Base-by-base conservation (phyloP, 2,888 invertebrate genomes). In the Epirrita christyi region DNA sequence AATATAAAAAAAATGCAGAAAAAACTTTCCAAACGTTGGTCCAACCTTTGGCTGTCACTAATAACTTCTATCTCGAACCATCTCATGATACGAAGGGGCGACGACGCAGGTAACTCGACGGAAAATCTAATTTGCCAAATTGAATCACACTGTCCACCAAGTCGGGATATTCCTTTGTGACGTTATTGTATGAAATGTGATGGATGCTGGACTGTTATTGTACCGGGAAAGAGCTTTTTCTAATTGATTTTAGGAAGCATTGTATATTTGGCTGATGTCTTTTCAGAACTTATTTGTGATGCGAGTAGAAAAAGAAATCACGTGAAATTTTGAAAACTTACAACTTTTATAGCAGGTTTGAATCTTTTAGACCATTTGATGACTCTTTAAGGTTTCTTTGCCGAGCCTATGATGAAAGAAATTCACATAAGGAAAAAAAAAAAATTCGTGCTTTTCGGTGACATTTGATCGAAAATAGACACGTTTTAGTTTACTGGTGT, bases 81-180 rank as follows among this genome's bases (percentile, higher is more conserved):
- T 74, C 70, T 69, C 69, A 62, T 65, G 74, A 75, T 64, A 61
- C 67, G 68, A 72, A 75, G 78, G 83, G 81, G 79, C 76, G 78
- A 76, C 73, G 79, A 77, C 70, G 86, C 90, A 91, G 91, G 91
- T 91, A 90, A 89, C 85, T 83, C 72, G 78, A 78, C 79, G 81
- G 85, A 83, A 88, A 89, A 91, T 90, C 86, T 88, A 87, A 91
- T 91, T 89, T 86, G 64, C 61, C 70, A 91, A 91, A 91, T 91
- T 90, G 91, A 88, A 90, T 91, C 84, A 87, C 84, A 81, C 73
- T 80, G 86, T 86, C 86, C 86, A 80, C 80, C 79, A 77, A 77
- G 73, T 80, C 68, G 59, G 68, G 82, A 84, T 81, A 80, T 79
- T 68, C 68, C 49, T 63, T 63, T 63, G 61, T 64, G 59, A 61